Evolutionary conservation across 2,888 invertebrate species (phyloP), one percentile per base, ranked within the genome.

Genomic region (Tiliacea citrago): DNA sequence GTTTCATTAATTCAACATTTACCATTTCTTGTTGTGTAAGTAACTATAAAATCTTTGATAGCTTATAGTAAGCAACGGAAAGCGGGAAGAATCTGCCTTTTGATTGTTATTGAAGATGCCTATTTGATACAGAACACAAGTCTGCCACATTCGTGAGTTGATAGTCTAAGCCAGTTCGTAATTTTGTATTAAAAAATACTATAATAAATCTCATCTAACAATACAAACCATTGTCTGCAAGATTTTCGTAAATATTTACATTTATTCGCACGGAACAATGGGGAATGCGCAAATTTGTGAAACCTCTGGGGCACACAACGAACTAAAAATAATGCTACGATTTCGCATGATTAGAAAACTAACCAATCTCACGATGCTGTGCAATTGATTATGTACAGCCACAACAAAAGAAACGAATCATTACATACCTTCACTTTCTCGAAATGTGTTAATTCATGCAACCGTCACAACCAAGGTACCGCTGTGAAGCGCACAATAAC

Each of bases 371-470:
- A 75, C 62, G 62, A 70, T 61, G 66, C 68, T 68, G 66, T 73
- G 57, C 63, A 76, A 74, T 74, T 68, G 57, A 66, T 53, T 74
- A 49, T 29, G 55, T 63, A 76, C 57, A 76, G 62, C 55, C 60
- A 89, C 86, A 91, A 94, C 92, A 94, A 93, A 94, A 94, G 92
- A 93, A 92, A 90, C 84, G 71, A 76, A 42, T 89, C 84, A 91
- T 91, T 77, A 77, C 82, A 42, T 90, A 94, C 94, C 95, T 94
- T 93, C 90, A 91, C 91, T 92, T 90, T 90, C 86, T 88, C 86
- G 87, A 93, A 93, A 92, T 89, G 80, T 92, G 94, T 92, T 90
- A 90, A 92, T 91, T 93, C 95, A 95, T 95, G 92, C 94, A 94
- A 91, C 86, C 85, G 77, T 82, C 83, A 84, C 77, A 85, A 81